Percentiles rank a stretch among this genome's conserved stretches.
Conservation (phyloP, 2,888 invertebrate species). For the Torymus aiolomorphi region DNA sequence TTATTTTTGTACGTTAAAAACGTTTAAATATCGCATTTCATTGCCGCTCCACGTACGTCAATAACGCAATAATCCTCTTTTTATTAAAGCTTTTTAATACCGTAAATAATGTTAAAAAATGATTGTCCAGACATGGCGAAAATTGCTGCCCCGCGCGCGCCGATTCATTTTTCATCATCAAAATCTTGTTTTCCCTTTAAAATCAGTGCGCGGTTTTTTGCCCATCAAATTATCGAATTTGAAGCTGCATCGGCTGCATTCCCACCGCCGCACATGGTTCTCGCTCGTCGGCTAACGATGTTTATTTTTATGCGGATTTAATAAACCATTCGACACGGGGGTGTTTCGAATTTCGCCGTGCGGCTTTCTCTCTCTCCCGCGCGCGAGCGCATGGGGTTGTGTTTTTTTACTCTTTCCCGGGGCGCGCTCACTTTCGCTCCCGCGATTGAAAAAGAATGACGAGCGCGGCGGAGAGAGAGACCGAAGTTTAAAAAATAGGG, state of each 20-base stretch:
- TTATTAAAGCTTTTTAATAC: too few relatives aligned
- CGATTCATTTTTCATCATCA: slow-evolving; percentile 41
- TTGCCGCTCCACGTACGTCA: too few relatives aligned
- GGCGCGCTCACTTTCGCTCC: not conserved
- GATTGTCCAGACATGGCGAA: not conserved
- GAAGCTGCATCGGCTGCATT: not conserved
- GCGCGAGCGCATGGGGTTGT: too few relatives aligned
- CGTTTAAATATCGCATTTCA: too few relatives aligned
- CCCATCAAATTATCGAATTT: slow-evolving; percentile 38
- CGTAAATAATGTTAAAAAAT: slow-evolving; percentile 35
- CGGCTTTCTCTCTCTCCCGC: slow-evolving; percentile 11
- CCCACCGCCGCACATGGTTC: not conserved
- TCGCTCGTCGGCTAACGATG: slow-evolving; percentile 59
- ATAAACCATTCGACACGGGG: slow-evolving; percentile 65
- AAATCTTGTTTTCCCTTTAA: slow-evolving; percentile 22
- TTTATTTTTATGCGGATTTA: slow-evolving; percentile 66
- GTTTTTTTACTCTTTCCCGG: not conserved
- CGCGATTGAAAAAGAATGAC: slow-evolving; percentile 57
- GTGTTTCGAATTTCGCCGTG: slow-evolving; percentile 62
- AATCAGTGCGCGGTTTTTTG: slow-evolving; percentile 26
- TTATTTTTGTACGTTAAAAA: too few relatives aligned
- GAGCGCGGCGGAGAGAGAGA: slow-evolving; percentile 31
- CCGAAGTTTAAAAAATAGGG: slow-evolving; percentile 54
- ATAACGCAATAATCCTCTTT: too few relatives aligned
- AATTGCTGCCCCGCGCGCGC: not conserved